Evolutionary conservation across 2,113 vertebrate species (phyloP).

Genomic region (Tetraodon nigroviridis): DNA sequence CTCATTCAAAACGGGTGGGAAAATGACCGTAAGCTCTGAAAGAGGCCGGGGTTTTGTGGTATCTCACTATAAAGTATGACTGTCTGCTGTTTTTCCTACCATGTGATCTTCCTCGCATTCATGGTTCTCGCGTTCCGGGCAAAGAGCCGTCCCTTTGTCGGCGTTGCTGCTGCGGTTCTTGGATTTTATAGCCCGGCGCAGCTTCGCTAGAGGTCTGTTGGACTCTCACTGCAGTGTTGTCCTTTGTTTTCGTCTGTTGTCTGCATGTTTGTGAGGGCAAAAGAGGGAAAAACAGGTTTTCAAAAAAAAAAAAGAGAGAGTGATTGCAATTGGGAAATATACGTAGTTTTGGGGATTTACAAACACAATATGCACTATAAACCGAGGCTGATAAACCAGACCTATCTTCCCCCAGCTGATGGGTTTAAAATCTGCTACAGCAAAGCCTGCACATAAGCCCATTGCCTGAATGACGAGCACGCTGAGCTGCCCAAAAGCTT

Average conservation of each 20-base stretch:
- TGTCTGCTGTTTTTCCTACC: slow-evolving; percentile 37
- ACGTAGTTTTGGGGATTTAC: slow-evolving; percentile 48
- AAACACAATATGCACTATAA: slow-evolving; percentile 54
- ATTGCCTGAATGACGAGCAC: slow-evolving; percentile 48
- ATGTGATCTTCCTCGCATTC: slow-evolving; percentile 54
- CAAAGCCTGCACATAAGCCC: slow-evolving; percentile 59
- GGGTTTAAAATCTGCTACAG: slow-evolving; percentile 60
- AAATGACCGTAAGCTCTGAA: slow-evolving; percentile 16
- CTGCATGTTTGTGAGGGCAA: slow-evolving; percentile 12
- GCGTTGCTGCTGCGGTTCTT: slow-evolving; percentile 37
- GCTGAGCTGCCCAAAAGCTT: slow-evolving; percentile 63
- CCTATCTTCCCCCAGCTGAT: slow-evolving; percentile 65
- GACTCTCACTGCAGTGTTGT: slow-evolving; percentile 28
- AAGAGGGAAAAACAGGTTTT: slow-evolving; percentile 1
- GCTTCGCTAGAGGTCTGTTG: slow-evolving; percentile 38
- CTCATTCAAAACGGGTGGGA: slow-evolving; percentile 22
- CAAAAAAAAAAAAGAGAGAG: slow-evolving; percentile 16
- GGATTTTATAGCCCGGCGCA: slow-evolving; percentile 45
- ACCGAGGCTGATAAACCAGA: slow-evolving; percentile 50
- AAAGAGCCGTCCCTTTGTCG: slow-evolving; percentile 52
- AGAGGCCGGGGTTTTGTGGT: slow-evolving; percentile 31
- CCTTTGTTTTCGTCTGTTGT: slow-evolving; percentile 19
- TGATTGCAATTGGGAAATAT: slow-evolving; percentile 24
- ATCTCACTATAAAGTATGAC: slow-evolving; percentile 28
- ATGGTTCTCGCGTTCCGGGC: slow-evolving; percentile 35